Conservation (phyloP, 2,888 invertebrate genomes). For the Tenthredo notha region DNA sequence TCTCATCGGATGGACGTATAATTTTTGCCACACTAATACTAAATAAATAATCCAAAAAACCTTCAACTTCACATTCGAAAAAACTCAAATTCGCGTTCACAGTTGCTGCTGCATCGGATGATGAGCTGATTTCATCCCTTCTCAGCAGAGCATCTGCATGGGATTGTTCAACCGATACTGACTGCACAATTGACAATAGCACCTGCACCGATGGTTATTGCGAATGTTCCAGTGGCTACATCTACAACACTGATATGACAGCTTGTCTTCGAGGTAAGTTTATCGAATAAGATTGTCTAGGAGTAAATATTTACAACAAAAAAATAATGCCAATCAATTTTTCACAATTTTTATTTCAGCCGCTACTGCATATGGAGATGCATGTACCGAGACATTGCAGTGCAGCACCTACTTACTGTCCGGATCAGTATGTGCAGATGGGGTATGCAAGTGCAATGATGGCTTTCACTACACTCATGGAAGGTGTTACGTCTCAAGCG, state of each 20-base stretch:
- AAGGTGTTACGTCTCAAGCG: slow-evolving; percentile 65
- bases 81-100: neutral
- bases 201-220: slow-evolving; percentile 62
- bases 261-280: slow-evolving; percentile 65
- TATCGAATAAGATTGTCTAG: neutral
- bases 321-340: neutral
- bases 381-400: slow-evolving; percentile 66
- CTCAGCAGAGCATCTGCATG: slow-evolving; percentile 43
- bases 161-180: slow-evolving; percentile 57
- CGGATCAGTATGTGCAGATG: slow-evolving; percentile 65
- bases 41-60: neutral
- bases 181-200: slow-evolving; percentile 61
- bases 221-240: slow-evolving; percentile 61
- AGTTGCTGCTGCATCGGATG: neutral
- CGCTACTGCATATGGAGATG: slow-evolving; percentile 61
- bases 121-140: neutral
- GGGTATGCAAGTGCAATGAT: slow-evolving; percentile 63
- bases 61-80: neutral
- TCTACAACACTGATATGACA: slow-evolving; percentile 63
- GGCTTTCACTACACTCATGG: slow-evolving; percentile 71
- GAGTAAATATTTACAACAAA: neutral
- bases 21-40: neutral
- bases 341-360: slow-evolving; percentile 58
- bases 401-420: slow-evolving; percentile 65
- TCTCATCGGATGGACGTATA: neutral